Conservation (phyloP, 2,797 vertebrate species). For the Chelonia mydas region DNA sequence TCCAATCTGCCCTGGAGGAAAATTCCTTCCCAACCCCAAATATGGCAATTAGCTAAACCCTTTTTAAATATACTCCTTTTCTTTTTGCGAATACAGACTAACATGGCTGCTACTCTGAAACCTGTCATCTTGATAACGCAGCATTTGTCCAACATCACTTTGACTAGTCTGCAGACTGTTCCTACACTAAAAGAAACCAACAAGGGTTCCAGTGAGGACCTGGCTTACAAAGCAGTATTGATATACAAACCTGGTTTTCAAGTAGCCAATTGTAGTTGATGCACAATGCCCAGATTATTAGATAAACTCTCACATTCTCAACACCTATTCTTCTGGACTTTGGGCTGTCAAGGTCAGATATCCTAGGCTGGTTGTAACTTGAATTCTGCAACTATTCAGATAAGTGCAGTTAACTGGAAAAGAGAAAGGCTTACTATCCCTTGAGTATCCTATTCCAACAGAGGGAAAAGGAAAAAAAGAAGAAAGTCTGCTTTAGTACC, state of each 20-base stretch:
- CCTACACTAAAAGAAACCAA: not conserved
- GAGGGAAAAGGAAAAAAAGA: slow-evolving; percentile 3
- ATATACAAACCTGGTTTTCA: slow-evolving; percentile 64
- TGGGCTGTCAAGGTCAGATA: slow-evolving; percentile 70
- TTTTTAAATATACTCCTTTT: too few species aligned
- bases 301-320: slow-evolving; percentile 73
- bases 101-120: too few species aligned
- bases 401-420: slow-evolving; percentile 46
- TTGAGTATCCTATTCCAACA: not conserved
- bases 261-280: slow-evolving; percentile 62
- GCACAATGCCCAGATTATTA: slow-evolving; percentile 73
- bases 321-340: slow-evolving; percentile 65
- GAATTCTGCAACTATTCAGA: slow-evolving; percentile 31
- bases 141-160: slow-evolving; percentile 56
- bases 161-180: slow-evolving; percentile 49
- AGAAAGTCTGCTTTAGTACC: slow-evolving; percentile 11
- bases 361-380: slow-evolving; percentile 24
- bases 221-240: slow-evolving; percentile 68
- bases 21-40: too few species aligned
- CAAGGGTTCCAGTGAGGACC: slow-evolving; percentile 52
- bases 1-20: too few species aligned
- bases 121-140: not conserved
- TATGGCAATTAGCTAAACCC: too few species aligned
- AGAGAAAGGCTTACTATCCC: slow-evolving; percentile 36
- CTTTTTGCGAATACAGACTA: too few species aligned